Percentiles rank a stretch among this genome's conserved stretches.
Evolutionary conservation across 1,140 invertebrate genomes (phyloP).

Genomic region (Drosophila serrata): DNA sequence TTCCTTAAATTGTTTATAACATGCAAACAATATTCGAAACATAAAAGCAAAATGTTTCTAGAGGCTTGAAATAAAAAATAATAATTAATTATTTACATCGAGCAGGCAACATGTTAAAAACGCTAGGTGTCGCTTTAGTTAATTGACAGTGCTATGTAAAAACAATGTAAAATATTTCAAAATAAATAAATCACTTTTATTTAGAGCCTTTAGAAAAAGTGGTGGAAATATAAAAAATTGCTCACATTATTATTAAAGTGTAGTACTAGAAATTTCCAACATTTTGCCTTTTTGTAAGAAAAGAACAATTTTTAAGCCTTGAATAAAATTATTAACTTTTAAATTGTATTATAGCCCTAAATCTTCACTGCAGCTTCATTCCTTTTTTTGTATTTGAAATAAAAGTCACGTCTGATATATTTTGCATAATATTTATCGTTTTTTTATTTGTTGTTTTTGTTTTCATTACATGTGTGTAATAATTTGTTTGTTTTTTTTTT

Average conservation of each 20-base stretch:
- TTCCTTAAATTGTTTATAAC: background rate
- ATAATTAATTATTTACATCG: background rate
- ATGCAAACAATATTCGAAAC: background rate
- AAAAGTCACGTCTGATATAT: constrained; percentile 47
- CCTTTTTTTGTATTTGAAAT: background rate
- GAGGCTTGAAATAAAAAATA: background rate
- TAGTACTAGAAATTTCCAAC: no score
- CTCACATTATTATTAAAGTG: no score
- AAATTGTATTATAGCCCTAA: no score
- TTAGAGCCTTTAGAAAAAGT: background rate
- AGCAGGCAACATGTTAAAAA: background rate
- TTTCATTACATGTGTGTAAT: constrained; percentile 78
- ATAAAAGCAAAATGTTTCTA: background rate
- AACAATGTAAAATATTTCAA: background rate
- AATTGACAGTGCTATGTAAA: background rate
- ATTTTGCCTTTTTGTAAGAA: no score
- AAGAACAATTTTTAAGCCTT: no score
- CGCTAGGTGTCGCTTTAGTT: background rate
- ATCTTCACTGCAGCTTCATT: background rate
- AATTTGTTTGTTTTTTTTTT: constrained; percentile 48
- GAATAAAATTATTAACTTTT: no score
- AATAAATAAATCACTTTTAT: no score
- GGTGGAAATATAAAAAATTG: no score
- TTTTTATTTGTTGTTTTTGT: constrained; percentile 63
- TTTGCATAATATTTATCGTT: constrained; percentile 79